phyloP scores from a whole-genome alignment of 2,888 invertebrate genomes.

The Unio pictorum region DNA sequence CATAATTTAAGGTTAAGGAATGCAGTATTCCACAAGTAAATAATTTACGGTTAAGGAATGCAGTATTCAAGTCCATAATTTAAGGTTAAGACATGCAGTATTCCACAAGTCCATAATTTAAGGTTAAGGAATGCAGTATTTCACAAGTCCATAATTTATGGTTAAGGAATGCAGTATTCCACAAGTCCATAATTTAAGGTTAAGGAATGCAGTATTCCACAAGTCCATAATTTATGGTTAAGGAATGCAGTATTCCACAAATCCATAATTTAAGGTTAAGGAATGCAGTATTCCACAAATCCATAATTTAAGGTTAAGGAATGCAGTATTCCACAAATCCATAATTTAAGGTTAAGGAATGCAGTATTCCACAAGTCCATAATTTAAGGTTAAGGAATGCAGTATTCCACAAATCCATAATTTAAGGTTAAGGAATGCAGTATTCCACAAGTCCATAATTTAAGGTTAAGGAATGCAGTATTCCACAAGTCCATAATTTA shows the following conservation, averaged over 20 bases:
- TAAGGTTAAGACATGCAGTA: background rate
- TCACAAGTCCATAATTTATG: no score
- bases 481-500: background rate
- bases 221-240: no score
- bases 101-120: background rate
- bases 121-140: background rate
- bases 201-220: background rate
- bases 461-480: background rate
- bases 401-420: background rate
- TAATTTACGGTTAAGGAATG: background rate
- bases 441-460: no score
- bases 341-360: background rate
- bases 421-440: background rate
- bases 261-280: background rate
- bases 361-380: background rate
- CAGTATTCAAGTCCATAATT: no score
- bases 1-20: no score
- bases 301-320: no score
- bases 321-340: background rate
- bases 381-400: no score
- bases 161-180: background rate
- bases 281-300: background rate
- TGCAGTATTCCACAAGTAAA: background rate
- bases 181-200: background rate
- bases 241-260: background rate